Base-by-base conservation (phyloP, 2,797 vertebrate species). In the Halcyon smyrnensis region DNA sequence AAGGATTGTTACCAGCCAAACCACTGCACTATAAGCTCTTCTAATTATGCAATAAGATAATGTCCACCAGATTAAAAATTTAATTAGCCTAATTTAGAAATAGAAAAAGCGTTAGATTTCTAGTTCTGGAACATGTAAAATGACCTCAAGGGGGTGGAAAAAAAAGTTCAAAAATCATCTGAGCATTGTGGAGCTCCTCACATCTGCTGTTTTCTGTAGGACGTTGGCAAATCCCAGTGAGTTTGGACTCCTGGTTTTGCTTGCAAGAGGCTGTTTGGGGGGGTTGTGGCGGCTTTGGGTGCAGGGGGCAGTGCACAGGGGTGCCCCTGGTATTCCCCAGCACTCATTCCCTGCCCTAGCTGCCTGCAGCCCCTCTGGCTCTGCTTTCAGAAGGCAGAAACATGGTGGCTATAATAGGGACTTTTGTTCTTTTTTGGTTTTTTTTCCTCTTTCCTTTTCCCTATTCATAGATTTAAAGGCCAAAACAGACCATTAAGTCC, bases 51-150 rank as follows among this genome's bases (percentile, higher is more conserved):
- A 89, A 87, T 59, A 84, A 90, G 62, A 96, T 90, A 87, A 90
- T 65, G 86, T 92, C 92, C 85, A 91, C 56, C 53, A 89, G 88
- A 95, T 94, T 89, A 93, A 90, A 94, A 75, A 84, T 91, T 94
- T 90, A 95, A 96, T 97, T 95, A 93, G 84, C 71, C 90, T 69
- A 67, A 91, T 82, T 97, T 93, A 90, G 87, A 95, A 86, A 79
- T 69, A 62, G 65, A 45, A 84, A 90, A 82, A 41, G 53, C 25
- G 59, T 79, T 90, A 63, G 28, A 73, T 87, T 95, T 95, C 54
- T 70, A 54, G 80, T 57, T 92, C 84, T 80, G 45, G 75, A 89
- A 85, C 73, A 92, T 57, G 68, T 89, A 87, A 80, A 92, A 68
- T 74, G 16, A 94, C 78, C 75, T 79, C 62, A 11, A 18, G 63